Base-by-base conservation (phyloP, 1,140 invertebrate genomes). In the Drosophila ercepeae region DNA sequence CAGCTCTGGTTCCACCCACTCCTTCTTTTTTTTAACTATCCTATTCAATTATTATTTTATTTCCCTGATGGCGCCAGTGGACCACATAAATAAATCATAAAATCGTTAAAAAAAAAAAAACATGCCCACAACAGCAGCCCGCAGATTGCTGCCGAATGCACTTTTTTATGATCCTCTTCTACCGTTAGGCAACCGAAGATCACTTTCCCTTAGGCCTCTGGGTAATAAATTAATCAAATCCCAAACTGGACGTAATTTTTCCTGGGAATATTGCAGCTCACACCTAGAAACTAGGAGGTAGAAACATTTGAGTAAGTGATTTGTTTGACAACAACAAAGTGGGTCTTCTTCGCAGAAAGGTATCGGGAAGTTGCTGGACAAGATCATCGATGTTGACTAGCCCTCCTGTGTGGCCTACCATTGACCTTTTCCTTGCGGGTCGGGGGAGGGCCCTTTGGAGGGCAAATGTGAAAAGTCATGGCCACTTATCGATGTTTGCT, bases 241-340 rank as follows among this genome's bases (percentile, higher is more conserved):
- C 11, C 60, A 57, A 46, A 21, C 27, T 60, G 60, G 29, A 41
- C 60, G 11, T 3, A 51, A 21, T 18, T 63, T 82, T 82, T 83
- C 78, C 48, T 57, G 61, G 78, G 61, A 82, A 81, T 83, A 77
- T 58, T 76, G 61, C 78, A 77, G 73, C 73, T 77, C 78, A 82
- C 78, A 82, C 78, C 78, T 81, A 75, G 71, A 9, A 72, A 82
- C 67, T 65, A n/a, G 74, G 14, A 39, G 36, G 36, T 39, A 39
- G 14, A 16, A 13, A 13, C 36, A 39, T 16, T 3, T 9, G 9
- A 32, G 9, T 82, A 82, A 78, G 77, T 83, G 78, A 82, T 82
- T 82, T 82, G 78, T 82, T 82, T 82, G 78, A 82, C 78, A 82
- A 74, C 54, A 64, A 73, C 74, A 52, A 74, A 78, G 67, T 75